Evolutionary conservation across 2,797 vertebrate species (phyloP).

Genomic region (Urocyon cinereoargenteus): DNA sequence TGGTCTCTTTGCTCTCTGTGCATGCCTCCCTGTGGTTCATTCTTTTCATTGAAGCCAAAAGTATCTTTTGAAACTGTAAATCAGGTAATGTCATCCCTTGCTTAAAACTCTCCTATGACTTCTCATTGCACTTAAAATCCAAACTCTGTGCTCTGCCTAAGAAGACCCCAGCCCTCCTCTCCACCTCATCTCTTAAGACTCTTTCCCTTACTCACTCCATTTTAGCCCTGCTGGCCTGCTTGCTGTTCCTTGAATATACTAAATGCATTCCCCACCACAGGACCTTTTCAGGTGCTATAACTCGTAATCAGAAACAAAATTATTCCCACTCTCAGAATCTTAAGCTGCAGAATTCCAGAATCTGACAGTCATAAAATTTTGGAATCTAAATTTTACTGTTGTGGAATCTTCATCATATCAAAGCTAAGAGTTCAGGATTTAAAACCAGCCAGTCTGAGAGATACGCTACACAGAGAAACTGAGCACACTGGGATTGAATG

Average conservation of each 20-base stretch:
- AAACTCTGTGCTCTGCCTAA: background rate
- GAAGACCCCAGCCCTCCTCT: too few relatives aligned
- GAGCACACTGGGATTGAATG: background rate
- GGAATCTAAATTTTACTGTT: background rate
- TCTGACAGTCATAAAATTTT: background rate
- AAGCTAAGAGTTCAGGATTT: background rate
- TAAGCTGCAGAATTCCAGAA: background rate
- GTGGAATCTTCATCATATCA: background rate
- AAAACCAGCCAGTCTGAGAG: background rate
- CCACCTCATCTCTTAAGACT: background rate
- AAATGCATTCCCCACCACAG: background rate
- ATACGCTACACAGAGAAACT: background rate
- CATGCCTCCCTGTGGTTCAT: background rate
- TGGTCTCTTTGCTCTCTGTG: background rate
- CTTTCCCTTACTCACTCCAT: rapidly evolving
- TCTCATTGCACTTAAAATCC: background rate
- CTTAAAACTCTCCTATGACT: background rate
- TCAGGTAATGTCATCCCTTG: background rate
- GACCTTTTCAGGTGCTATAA: background rate
- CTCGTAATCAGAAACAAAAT: too few relatives aligned
- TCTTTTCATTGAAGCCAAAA: background rate
- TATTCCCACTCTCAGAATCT: background rate
- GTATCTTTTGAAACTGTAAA: background rate
- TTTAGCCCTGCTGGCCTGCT: background rate
- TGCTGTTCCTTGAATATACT: too few relatives aligned